Conservation (phyloP, 2,888 invertebrate species). For the Seladonia tumulorum region DNA sequence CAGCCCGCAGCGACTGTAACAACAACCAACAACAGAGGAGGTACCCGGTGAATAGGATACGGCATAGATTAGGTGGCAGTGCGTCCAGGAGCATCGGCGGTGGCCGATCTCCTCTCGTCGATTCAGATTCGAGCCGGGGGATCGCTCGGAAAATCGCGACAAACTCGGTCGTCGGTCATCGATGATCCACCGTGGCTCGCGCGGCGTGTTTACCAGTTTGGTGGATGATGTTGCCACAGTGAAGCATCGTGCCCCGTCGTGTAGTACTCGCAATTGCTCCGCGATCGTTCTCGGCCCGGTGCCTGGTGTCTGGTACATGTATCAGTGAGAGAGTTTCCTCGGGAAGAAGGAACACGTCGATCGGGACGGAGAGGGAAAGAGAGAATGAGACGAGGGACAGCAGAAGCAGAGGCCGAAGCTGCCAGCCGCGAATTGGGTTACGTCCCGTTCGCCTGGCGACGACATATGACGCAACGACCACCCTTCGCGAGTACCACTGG, state of each 20-base stretch:
- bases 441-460: conserved; percentile 70
- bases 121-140: background rate
- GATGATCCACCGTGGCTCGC: conserved; percentile 36
- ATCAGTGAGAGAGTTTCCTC: conserved; percentile 27
- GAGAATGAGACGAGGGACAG: conserved; percentile 50
- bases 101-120: conserved; percentile 20
- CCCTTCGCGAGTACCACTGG: conserved; percentile 41
- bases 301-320: background rate
- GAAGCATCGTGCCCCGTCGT: conserved; percentile 26
- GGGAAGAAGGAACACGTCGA: background rate
- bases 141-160: conserved; percentile 28
- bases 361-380: conserved; percentile 4
- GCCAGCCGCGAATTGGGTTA: conserved; percentile 70
- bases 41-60: background rate
- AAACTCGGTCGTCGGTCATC: conserved; percentile 18
- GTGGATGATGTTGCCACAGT: conserved; percentile 47
- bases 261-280: background rate
- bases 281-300: background rate
- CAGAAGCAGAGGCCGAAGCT: conserved; percentile 45
- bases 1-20: background rate
- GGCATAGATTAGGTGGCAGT: background rate
- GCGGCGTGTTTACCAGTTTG: conserved; percentile 48
- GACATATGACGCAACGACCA: conserved; percentile 61
- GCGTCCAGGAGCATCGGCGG: conserved; percentile 35
- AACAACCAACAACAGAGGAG: background rate